Evolutionary conservation across 2,888 invertebrate species (phyloP), one percentile per base, ranked within the genome.

Genomic region (Acanthosepion pharaonis): DNA sequence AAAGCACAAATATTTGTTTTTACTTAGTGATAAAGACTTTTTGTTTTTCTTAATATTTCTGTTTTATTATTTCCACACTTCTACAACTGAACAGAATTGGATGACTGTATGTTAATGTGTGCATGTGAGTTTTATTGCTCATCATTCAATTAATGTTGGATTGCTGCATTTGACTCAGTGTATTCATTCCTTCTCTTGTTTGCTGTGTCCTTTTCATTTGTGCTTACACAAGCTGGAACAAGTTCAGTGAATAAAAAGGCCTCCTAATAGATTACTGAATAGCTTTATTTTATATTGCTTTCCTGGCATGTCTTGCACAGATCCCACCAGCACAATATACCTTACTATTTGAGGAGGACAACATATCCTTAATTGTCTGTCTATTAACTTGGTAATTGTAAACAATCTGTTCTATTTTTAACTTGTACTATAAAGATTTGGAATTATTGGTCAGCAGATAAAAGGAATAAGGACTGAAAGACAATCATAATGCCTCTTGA

Each of bases 1-100:
- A 78, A 78, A 78, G n/a, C n/a, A 78, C 28, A 78, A 78, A 78
- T n/a, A 78, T 78, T 78, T n/a, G n/a, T n/a, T 78, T 78, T 78
- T 78, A 78, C n/a, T 78, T 78, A 78, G 11, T n/a, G n/a, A 78
- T 78, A 78, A 78, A 8, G 28, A n/a, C n/a, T 78, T 78, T 78
- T n/a, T 78, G 9, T 78, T n/a, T 78, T n/a, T n/a, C 28, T 78
- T n/a, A 9, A 78, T 78, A 78, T 78, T 59, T 23, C 59, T 59
- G 23, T 59, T 64, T 28, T 78, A 78, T 78, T 78, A n/a, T 78
- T n/a, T 78, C 78, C 78, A n/a, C n/a, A n/a, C n/a, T n/a, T 78
- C 4, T 78, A 8, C n/a, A 78, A n/a, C 78, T n/a, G n/a, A n/a
- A n/a, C n/a, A 78, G 78, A 78, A n/a, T 78, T 33, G 78, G n/a